Conservation (phyloP, 2,888 invertebrate species). For the Scaptomyza reducta region DNA sequence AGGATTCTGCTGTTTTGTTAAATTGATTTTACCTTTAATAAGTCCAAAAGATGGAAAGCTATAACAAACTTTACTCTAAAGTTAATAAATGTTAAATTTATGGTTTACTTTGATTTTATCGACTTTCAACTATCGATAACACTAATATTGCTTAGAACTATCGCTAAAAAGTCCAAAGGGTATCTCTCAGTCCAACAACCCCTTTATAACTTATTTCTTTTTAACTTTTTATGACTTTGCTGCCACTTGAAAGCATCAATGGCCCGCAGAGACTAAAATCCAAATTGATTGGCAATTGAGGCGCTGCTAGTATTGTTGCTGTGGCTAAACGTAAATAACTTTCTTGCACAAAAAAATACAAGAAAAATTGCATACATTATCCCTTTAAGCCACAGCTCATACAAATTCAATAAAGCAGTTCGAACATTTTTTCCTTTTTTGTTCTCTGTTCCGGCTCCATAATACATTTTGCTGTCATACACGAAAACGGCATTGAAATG, state of each 20-base stretch:
- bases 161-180: background rate
- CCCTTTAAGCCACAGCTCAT: conserved; percentile 48
- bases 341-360: conserved; percentile 2
- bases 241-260: conserved; percentile 57
- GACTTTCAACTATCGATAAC: background rate
- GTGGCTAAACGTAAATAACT: conserved; percentile 27
- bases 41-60: background rate
- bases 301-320: conserved; percentile 11
- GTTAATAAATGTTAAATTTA: background rate
- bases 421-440: conserved; percentile 13
- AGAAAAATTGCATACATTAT: conserved; percentile 65
- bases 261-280: conserved; percentile 53
- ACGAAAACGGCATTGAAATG: conserved; percentile 61
- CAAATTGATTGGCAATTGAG: conserved; percentile 75
- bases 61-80: background rate
- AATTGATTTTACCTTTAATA: conserved; percentile 53
- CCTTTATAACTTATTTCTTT: conserved; percentile 14
- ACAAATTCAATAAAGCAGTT: conserved; percentile 60
- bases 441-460: background rate
- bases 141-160: background rate
- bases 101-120: background rate
- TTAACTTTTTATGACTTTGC: conserved; percentile 43
- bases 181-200: background rate
- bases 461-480: conserved; percentile 24
- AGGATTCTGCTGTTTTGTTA: conserved; percentile 21